Percentiles rank a stretch among this genome's conserved stretches.
Conservation (phyloP, 2,113 vertebrate genomes). For the Bombycilla garrulus region DNA sequence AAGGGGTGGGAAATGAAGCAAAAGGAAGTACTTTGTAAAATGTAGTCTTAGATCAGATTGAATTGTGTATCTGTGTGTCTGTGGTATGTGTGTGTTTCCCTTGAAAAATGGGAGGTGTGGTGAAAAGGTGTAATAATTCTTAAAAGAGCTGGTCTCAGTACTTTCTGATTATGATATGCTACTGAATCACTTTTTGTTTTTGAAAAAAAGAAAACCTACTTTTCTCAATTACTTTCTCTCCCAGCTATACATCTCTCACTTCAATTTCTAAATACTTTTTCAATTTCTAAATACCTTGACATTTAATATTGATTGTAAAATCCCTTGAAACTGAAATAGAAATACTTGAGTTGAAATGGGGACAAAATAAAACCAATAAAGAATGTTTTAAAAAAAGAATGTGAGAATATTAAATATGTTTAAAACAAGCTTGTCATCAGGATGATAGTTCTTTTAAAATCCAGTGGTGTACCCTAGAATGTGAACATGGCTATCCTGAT, state of each 20-base stretch:
- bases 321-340: conserved; percentile 65
- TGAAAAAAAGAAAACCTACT: background rate
- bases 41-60: conserved; percentile 74
- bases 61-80: conserved; percentile 72
- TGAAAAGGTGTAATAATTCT: conserved; percentile 75
- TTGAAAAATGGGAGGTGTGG: conserved; percentile 69
- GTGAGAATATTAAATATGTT: conserved; percentile 61
- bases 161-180: conserved; percentile 70
- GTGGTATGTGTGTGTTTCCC: conserved; percentile 73
- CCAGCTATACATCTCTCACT: conserved; percentile 58
- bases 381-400: conserved; percentile 64
- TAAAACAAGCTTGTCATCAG: conserved; percentile 47
- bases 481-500: conserved; percentile 63
- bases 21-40: conserved; percentile 72
- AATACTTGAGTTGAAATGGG: conserved; percentile 59
- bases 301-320: conserved; percentile 58
- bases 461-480: conserved; percentile 60
- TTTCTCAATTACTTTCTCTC: conserved; percentile 54
- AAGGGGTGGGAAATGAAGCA: conserved; percentile 51
- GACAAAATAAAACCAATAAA: conserved; percentile 53
- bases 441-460: conserved; percentile 23
- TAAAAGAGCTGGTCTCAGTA: conserved; percentile 83
- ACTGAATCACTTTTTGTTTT: conserved; percentile 15
- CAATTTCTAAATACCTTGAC: conserved; percentile 40
- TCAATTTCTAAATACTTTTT: conserved; percentile 45